Evolutionary conservation across 2,797 vertebrate genomes (phyloP).

Genomic region (Hypotaenidia philippensis): DNA sequence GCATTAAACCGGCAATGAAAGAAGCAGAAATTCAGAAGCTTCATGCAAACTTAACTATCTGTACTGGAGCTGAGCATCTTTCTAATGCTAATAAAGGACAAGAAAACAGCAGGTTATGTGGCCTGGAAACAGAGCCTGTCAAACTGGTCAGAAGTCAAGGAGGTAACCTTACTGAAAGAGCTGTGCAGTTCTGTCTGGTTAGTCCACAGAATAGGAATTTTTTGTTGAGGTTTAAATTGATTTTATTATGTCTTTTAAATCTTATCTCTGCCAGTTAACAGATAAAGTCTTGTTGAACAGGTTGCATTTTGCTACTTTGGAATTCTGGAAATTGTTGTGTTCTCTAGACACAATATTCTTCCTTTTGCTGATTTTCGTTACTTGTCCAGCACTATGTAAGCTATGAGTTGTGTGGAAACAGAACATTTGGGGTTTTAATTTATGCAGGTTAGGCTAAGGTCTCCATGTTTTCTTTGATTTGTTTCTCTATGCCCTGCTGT

Average conservation of each 20-base stretch:
- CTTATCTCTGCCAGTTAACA: background rate
- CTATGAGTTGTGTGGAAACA: background rate
- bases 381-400: background rate
- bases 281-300: background rate
- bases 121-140: slow-evolving; percentile 76
- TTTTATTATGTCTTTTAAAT: background rate
- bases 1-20: slow-evolving; percentile 72
- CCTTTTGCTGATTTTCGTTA: background rate
- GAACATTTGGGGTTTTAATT: background rate
- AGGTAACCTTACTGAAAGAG: slow-evolving; percentile 66
- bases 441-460: background rate
- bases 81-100: slow-evolving; percentile 13
- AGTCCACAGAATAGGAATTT: background rate
- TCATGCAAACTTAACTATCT: slow-evolving; percentile 36
- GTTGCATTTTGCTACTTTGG: background rate
- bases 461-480: background rate
- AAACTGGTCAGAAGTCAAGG: slow-evolving; percentile 68
- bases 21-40: slow-evolving; percentile 79
- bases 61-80: slow-evolving; percentile 42
- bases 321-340: background rate
- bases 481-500: background rate
- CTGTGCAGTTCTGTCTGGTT: background rate
- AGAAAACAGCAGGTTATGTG: slow-evolving; percentile 41
- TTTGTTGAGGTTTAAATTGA: background rate
- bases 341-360: background rate